Evolutionary conservation across 2,888 invertebrate genomes (phyloP).

Genomic region (Pocota personata): DNA sequence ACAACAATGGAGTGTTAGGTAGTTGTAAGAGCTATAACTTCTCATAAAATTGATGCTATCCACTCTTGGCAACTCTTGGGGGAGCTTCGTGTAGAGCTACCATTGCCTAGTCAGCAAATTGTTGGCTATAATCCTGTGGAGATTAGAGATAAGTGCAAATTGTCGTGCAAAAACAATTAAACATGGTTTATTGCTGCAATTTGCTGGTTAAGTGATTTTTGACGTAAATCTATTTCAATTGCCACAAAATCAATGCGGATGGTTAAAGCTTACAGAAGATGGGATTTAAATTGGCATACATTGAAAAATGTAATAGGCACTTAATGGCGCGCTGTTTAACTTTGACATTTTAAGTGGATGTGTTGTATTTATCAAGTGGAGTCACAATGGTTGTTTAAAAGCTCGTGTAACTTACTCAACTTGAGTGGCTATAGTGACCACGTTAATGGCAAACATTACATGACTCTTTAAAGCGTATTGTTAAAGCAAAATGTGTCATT

Average conservation of each 20-base stretch:
- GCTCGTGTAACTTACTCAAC: neutral
- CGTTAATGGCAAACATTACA: no score
- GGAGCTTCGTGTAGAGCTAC: neutral
- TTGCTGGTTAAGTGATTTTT: constrained; percentile 59
- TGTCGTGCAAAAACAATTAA: constrained; percentile 64
- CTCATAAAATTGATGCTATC: neutral
- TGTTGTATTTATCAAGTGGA: neutral
- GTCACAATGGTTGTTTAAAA: neutral
- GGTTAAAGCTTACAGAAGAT: neutral
- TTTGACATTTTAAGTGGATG: neutral
- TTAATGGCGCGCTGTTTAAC: neutral
- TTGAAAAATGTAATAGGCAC: neutral
- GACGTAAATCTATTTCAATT: constrained; percentile 46
- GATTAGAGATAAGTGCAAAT: constrained; percentile 58
- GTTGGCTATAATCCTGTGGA: constrained; percentile 55
- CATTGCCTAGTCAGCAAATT: constrained; percentile 8
- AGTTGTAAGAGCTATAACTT: neutral
- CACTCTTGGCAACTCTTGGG: constrained; percentile 14
- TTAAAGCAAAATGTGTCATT: no score
- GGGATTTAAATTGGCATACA: neutral
- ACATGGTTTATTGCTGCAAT: constrained; percentile 59
- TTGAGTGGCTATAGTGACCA: neutral
- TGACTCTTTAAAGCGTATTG: no score
- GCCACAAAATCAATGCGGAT: constrained; percentile 30
- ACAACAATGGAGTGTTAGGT: neutral